These are phyloP conservation scores for Agapornis canus DNA, from an alignment of 2,797 vertebrate species.

Conservation along the genomic window DNA sequence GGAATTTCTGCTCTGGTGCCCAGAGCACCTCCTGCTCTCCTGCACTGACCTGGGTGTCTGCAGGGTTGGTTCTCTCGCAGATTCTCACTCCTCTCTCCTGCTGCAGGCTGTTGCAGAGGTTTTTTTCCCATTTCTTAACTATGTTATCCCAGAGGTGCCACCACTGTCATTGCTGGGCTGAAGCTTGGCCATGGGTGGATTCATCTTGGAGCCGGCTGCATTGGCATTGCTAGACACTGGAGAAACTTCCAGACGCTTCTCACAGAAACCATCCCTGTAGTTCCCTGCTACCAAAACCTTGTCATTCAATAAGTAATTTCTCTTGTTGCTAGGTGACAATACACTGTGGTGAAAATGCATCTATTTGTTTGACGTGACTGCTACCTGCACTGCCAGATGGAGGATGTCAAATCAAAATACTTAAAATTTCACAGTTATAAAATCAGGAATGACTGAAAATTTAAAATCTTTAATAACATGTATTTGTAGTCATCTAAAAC, in stretches of 20 bases:
- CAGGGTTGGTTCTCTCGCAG: background rate
- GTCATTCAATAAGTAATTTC: background rate
- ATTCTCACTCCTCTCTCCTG: background rate
- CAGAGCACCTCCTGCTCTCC: background rate
- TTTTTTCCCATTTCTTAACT: background rate
- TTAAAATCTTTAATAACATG: background rate
- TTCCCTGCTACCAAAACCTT: background rate
- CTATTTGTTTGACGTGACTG: background rate
- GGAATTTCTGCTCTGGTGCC: background rate
- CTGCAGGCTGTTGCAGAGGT: background rate
- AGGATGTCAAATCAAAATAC: background rate
- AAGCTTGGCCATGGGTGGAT: fast-evolving
- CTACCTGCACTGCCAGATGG: background rate
- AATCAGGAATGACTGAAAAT: background rate
- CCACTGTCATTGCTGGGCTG: fast-evolving
- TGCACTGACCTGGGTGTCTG: background rate
- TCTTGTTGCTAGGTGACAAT: background rate
- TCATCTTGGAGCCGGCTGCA: background rate
- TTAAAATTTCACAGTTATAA: background rate
- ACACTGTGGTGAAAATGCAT: background rate
- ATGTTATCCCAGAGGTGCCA: background rate
- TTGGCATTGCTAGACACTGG: background rate
- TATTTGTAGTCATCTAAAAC: background rate
- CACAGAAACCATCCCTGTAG: background rate
- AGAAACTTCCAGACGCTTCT: background rate